Percentiles rank a stretch among this genome's conserved stretches.
These are phyloP conservation scores for Pammene aurita DNA, from an alignment of 2,888 invertebrate species.

Conservation along the genomic window DNA sequence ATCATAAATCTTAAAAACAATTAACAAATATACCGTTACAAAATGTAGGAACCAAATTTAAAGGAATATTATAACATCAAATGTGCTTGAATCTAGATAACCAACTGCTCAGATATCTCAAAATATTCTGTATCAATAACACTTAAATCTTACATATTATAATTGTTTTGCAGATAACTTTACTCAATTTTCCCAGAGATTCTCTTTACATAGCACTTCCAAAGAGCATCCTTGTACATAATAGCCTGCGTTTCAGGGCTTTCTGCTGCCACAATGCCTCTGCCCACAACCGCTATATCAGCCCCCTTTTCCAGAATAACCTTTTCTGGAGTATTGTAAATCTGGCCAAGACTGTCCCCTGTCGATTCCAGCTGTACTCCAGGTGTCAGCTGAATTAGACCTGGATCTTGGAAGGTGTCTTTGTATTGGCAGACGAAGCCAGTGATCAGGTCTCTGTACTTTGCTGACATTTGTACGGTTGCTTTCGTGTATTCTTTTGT, in stretches of 20 bases:
- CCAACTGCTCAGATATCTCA: too few relatives aligned
- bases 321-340: constrained; percentile 92
- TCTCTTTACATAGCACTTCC: constrained; percentile 80
- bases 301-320: constrained; percentile 92
- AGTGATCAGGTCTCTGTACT: constrained; percentile 88
- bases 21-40: too few relatives aligned
- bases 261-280: constrained; percentile 90
- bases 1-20: too few relatives aligned
- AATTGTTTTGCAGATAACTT: too few relatives aligned
- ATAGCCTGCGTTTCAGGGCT: constrained; percentile 87
- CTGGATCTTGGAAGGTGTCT: constrained; percentile 86
- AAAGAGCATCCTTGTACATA: constrained; percentile 88
- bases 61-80: too few relatives aligned
- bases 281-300: constrained; percentile 97
- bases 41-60: too few relatives aligned
- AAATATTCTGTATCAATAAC: too few relatives aligned
- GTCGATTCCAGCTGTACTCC: constrained; percentile 90
- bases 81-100: too few relatives aligned
- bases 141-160: too few relatives aligned
- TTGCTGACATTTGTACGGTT: constrained; percentile 88
- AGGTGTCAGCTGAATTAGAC: constrained; percentile 94
- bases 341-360: constrained; percentile 91
- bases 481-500: constrained; percentile 85
- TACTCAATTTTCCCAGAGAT: too few relatives aligned
- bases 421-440: constrained; percentile 96